Evolutionary conservation across 2,113 vertebrate species (phyloP), one percentile per base, ranked within the genome.

Genomic region (Pomatostomus ruficeps): DNA sequence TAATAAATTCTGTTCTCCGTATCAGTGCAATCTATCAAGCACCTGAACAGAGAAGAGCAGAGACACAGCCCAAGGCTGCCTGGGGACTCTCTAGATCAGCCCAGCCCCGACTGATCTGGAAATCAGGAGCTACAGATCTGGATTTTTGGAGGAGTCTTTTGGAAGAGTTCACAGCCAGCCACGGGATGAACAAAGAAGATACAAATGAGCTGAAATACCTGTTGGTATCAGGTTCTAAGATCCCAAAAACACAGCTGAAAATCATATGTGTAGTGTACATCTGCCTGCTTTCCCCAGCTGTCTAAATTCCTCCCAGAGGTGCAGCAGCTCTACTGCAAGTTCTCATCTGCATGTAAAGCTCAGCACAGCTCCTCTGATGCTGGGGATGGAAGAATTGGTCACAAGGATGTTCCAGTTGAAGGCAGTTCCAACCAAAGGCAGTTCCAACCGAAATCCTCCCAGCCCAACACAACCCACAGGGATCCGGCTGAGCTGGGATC

Each of bases 251-350:
- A 66, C 18, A 63, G 9, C 9, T 57, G n/a, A 51, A 73, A 57
- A 80, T 23, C 5, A 3, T 4, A 29, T 0, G 2, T 1, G 1
- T 13, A 55, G 31, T 4, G 76, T 63, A 4, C 14, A 29, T 2
- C 7, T 14, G 6, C 6, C 42, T 62, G 35, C 51, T 74, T 59
- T n/a, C 33, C 38, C 31, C 52, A 58, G 31, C 7, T 9, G 12
- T 14, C 36, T 46, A 65, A 23, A 38, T 24, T 46, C 24, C 24
- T 36, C 19, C 18, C 26, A 51, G 12, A 65, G 29, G 28, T 42
- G 17, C 45, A 68, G 33, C 28, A 72, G 4, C 3, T 63, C 36
- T 57, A 5, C 13, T 68, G n/a, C 12, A 33, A 36, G 15, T 42
- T 75, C 46, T 31, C 2, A 0, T 42, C 22, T 52, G 7, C 9